Base-by-base conservation (phyloP, 1,140 invertebrate genomes). In the Zaprionus taronus region DNA sequence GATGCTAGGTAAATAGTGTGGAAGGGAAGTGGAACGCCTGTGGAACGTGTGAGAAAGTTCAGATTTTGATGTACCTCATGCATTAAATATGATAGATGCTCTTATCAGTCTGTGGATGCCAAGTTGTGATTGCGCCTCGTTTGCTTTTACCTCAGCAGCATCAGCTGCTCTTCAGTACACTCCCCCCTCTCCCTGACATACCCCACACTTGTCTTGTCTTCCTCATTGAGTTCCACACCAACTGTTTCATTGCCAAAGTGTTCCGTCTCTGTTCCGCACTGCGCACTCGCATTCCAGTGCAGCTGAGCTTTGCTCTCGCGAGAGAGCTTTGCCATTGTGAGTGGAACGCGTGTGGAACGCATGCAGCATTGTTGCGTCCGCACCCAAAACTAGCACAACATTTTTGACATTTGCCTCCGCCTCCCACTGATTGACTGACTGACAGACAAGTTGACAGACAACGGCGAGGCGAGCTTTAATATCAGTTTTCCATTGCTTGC, bases 271-370 rank as follows among this genome's bases (percentile, higher is more conserved):
- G n/a, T n/a, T 15, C n/a, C n/a, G 17, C 4, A 26, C 38, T 58
- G 84, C 83, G 83, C 83, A 84, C 6, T 34, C 58, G 72, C 78
- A 57, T 80, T 89, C 83, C 83, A 73, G 56, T 34, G 66, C 51
- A 34, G 44, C 66, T 12, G 58, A 56, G 61, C 34, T 38, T 55
- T 69, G 7, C 49, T 34, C 64, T 69, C 65, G 58, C 55, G 53
- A 72, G 72, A 44, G 47, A 70, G 71, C 72, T 71, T 78, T 51
- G 14, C 22, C 51, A 24, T 1, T 31, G n/a, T n/a, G 44, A 82
- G 79, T 86, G 83, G 83, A 28, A 24, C 14, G 14, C 78, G 80
- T 87, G 80, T 87, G 83, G 83, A 80, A 69, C n/a, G 31, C 12
- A 66, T 61, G n/a, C 44, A 53, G 47, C 36, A 51, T 36, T 70